Conservation (phyloP, 2,113 vertebrate genomes). For the Dicrurus megarhynchus region DNA sequence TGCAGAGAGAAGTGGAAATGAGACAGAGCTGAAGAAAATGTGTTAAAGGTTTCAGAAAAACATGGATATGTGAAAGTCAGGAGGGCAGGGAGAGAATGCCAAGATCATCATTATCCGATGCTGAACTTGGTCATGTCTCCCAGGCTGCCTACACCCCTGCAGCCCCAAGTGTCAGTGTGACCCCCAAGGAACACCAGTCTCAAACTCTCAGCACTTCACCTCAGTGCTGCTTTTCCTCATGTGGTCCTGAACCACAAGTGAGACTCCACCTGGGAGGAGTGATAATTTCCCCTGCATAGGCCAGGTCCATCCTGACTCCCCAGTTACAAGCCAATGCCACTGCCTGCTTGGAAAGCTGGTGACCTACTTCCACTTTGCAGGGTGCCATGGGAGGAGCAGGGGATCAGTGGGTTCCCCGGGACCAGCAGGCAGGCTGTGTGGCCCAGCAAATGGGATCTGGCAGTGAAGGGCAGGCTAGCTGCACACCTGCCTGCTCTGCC, state of each 20-base stretch:
- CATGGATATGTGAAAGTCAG: rapidly evolving
- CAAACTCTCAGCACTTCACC: background rate
- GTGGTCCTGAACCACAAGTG: background rate
- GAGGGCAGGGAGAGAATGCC: background rate
- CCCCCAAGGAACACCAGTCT: background rate
- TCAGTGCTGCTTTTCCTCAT: background rate
- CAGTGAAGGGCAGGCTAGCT: too few species aligned
- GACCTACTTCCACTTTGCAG: background rate
- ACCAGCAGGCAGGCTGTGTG: rapidly evolving
- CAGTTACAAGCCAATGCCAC: background rate
- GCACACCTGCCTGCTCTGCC: background rate
- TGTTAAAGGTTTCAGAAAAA: background rate
- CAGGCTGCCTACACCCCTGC: background rate
- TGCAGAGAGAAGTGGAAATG: background rate
- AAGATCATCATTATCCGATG: rapidly evolving
- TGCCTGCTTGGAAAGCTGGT: background rate
- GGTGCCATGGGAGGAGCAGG: too few species aligned
- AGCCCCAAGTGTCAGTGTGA: background rate
- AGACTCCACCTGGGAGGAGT: background rate
- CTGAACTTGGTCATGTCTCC: background rate
- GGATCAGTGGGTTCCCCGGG: rapidly evolving
- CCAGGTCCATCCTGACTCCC: background rate
- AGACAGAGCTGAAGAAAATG: background rate
- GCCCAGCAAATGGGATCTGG: background rate
- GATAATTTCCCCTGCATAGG: background rate